phyloP scores from a whole-genome alignment of 2,888 invertebrate genomes.

The Pheosia tremula region DNA sequence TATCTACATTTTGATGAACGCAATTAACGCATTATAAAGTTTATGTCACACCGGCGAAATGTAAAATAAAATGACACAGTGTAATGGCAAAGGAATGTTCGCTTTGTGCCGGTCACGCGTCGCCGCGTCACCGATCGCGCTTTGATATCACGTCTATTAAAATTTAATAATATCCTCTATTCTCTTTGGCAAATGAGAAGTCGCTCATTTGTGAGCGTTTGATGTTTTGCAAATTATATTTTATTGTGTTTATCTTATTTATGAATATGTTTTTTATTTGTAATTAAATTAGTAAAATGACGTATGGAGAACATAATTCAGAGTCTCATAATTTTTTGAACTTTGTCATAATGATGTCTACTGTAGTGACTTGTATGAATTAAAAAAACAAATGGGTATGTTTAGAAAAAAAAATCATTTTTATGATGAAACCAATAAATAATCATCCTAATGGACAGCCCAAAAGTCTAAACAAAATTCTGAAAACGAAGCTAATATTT shows the following conservation, averaged over 20 bases:
- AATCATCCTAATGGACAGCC: conserved; percentile 5
- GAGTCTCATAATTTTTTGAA: neutral
- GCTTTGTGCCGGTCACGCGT: conserved; percentile 65
- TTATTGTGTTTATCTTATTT: neutral
- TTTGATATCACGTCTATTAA: conserved; percentile 54
- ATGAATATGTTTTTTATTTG: neutral
- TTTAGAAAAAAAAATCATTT: neutral
- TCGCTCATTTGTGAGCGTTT: conserved; percentile 34
- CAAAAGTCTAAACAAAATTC: conserved; percentile 17
- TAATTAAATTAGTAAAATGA: neutral
- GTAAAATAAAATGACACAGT: conserved; percentile 51
- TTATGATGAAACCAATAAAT: neutral
- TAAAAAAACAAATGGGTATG: too few species aligned
- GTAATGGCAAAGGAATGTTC: conserved; percentile 62
- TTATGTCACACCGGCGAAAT: conserved; percentile 39
- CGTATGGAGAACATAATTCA: neutral
- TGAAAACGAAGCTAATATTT: conserved; percentile 56
- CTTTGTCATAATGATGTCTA: too few species aligned
- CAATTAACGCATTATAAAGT: conserved; percentile 48
- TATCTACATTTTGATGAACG: conserved; percentile 30
- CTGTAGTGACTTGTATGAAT: too few species aligned
- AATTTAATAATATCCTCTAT: conserved; percentile 59
- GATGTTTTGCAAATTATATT: conserved; percentile 21
- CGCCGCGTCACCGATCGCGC: conserved; percentile 41
- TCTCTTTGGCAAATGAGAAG: conserved; percentile 56